Percentiles rank a stretch among this genome's conserved stretches.
Evolutionary conservation across 2,113 vertebrate genomes (phyloP).

Genomic region (Clarias macrocephalus): DNA sequence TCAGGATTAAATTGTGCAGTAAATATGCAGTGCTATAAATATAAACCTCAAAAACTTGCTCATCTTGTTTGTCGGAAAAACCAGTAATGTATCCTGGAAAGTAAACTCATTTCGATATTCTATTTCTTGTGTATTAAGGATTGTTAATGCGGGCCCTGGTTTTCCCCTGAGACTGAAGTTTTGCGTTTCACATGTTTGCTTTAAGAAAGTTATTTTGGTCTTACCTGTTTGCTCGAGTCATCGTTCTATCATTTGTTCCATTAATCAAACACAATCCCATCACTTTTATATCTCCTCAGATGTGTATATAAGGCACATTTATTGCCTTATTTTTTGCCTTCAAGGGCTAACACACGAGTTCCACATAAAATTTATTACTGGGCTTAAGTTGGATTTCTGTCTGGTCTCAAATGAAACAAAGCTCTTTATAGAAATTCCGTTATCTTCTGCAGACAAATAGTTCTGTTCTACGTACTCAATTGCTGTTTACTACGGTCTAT

Average conservation of each 20-base stretch:
- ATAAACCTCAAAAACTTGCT: constrained; percentile 7
- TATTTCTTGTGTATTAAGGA: constrained; percentile 13
- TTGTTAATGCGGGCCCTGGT: constrained; percentile 24
- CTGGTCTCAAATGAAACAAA: constrained; percentile 4
- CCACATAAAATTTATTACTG: constrained; percentile 54
- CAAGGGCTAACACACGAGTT: constrained; percentile 56
- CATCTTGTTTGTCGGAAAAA: constrained; percentile 10
- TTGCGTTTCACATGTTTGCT: constrained; percentile 42
- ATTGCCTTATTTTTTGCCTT: constrained; percentile 47
- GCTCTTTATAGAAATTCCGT: constrained; percentile 28
- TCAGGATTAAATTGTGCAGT: background rate
- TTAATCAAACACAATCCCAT: constrained; percentile 52
- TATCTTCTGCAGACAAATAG: background rate
- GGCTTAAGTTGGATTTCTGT: constrained; percentile 56
- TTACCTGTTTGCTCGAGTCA: constrained; percentile 56
- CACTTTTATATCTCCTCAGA: constrained; percentile 52
- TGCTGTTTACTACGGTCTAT: background rate
- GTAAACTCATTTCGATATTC: background rate
- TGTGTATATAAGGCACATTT: constrained; percentile 50
- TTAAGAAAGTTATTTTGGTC: constrained; percentile 56
- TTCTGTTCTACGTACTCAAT: background rate
- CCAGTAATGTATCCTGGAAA: background rate
- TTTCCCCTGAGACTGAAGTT: constrained; percentile 29
- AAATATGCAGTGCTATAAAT: constrained; percentile 8
- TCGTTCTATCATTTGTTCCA: constrained; percentile 54